phyloP scores from a whole-genome alignment of 2,888 invertebrate species.

The Agonopterix arenella region DNA sequence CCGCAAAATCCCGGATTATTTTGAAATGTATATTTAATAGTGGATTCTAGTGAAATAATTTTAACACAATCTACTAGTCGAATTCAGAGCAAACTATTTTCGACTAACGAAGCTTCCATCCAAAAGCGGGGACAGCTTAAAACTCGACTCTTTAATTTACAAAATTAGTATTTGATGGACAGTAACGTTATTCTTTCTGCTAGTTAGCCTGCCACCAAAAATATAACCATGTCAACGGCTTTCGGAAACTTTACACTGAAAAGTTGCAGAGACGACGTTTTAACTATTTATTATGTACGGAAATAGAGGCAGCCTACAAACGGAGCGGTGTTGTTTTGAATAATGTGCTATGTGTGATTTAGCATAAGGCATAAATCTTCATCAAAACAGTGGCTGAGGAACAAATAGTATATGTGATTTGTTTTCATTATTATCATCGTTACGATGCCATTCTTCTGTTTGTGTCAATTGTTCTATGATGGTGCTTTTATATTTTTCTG shows the following conservation, averaged over 20 bases:
- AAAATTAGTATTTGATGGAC: constrained; percentile 56
- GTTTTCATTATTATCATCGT: constrained; percentile 21
- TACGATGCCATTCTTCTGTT: not conserved
- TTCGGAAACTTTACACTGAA: constrained; percentile 62
- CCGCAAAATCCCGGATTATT: too few species aligned
- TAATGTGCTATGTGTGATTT: constrained; percentile 47
- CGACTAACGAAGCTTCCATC: constrained; percentile 12
- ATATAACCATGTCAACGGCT: constrained; percentile 51
- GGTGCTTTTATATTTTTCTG: too few species aligned
- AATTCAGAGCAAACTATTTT: not conserved
- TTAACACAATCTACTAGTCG: not conserved
- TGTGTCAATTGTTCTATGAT: too few species aligned
- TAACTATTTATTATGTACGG: constrained; percentile 41
- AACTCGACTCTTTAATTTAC: constrained; percentile 23
- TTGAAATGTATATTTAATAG: too few species aligned
- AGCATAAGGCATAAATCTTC: constrained; percentile 55
- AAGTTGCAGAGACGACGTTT: constrained; percentile 44
- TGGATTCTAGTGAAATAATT: too few species aligned
- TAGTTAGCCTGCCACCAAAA: constrained; percentile 49
- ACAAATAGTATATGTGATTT: constrained; percentile 15
- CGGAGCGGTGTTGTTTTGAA: constrained; percentile 37
- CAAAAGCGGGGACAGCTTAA: constrained; percentile 14
- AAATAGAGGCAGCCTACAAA: constrained; percentile 38
- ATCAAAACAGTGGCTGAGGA: constrained; percentile 40
- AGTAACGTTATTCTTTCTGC: constrained; percentile 53